Conservation (phyloP, 37 sponge, comb jelly and placozoan genomes). For the Ephydatia muelleri region DNA sequence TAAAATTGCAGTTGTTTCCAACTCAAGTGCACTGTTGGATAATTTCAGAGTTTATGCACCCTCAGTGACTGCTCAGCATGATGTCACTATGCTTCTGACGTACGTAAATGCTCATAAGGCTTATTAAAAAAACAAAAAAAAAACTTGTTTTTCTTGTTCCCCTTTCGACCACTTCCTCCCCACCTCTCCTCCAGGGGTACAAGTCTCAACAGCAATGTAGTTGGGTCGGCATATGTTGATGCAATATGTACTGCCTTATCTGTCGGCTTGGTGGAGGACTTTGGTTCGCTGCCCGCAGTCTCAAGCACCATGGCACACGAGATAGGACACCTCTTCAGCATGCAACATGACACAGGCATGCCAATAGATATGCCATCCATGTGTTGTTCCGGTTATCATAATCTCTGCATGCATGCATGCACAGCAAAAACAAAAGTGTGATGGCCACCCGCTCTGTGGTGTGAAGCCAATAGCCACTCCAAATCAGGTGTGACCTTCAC, state of each 20-base stretch:
- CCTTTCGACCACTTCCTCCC: too few species aligned
- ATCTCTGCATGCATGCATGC: too few species aligned
- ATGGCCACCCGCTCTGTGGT: too few species aligned
- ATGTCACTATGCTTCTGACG: conserved; percentile 63
- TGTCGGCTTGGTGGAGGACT: conserved; percentile 44
- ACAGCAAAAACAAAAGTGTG: too few species aligned
- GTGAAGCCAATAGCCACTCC: too few species aligned
- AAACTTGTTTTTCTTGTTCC: too few species aligned
- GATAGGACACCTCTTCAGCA: conserved; percentile 76
- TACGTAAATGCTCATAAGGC: conserved; percentile 7
- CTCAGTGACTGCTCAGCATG: conserved; percentile 23
- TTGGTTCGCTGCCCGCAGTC: conserved; percentile 18
- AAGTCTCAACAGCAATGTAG: conserved; percentile 23
- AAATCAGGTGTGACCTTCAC: too few species aligned
- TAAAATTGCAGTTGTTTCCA: conserved; percentile 17
- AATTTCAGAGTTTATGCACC: conserved; percentile 19
- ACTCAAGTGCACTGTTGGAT: conserved; percentile 29
- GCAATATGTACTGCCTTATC: conserved; percentile 48
- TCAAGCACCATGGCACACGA: conserved; percentile 76
- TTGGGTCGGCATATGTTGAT: conserved; percentile 57
- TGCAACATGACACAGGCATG: conserved; percentile 69
- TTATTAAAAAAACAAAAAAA: too few species aligned
- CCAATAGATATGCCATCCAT: too few species aligned
- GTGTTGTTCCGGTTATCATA: too few species aligned
- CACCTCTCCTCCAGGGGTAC: conserved; percentile 28